These are phyloP conservation scores for Malurus alboscapulatus DNA, from an alignment of 2,113 vertebrate species.

Conservation along the genomic window DNA sequence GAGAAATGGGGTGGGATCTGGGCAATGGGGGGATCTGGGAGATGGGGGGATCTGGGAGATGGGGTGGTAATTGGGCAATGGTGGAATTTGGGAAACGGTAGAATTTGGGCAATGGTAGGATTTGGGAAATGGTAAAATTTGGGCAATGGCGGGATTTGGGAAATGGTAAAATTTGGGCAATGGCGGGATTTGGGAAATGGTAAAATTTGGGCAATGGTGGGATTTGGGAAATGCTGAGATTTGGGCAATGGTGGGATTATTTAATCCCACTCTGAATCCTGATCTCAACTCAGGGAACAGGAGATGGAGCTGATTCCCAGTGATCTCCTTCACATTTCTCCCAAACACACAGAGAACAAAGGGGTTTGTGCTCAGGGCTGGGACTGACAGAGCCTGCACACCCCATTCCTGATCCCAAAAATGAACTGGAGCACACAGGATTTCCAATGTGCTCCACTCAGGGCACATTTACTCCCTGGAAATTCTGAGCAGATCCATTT, in stretches of 20 bases:
- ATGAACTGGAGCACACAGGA: background rate
- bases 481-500: background rate
- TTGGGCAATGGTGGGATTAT: fast-evolving
- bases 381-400: background rate
- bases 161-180: too few species aligned
- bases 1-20: background rate
- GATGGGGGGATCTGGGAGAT: background rate
- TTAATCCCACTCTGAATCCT: background rate
- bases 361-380: background rate
- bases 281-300: background rate
- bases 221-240: background rate
- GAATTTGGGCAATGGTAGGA: too few species aligned
- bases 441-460: background rate
- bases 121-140: too few species aligned
- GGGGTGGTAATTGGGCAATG: too few species aligned
- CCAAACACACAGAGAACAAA: background rate
- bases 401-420: fast-evolving
- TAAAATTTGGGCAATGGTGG: fast-evolving
- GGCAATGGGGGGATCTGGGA: fast-evolving
- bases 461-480: background rate
- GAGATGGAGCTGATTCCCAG: background rate
- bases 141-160: fast-evolving
- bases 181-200: too few species aligned
- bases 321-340: background rate
- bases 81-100: too few species aligned